Conservation (phyloP, 2,888 invertebrate genomes). For the Lamellibrachia satsuma region DNA sequence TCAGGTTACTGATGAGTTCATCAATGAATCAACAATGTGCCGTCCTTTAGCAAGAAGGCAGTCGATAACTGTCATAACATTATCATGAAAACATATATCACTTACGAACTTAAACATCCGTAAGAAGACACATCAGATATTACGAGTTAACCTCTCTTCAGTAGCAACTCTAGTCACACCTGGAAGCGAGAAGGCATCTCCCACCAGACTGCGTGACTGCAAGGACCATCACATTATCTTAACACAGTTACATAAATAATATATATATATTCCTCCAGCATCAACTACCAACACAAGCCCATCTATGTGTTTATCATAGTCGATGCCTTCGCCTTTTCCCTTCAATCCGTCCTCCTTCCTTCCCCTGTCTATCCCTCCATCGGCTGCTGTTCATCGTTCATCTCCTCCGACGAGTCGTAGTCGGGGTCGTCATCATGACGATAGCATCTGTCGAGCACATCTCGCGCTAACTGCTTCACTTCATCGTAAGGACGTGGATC, state of each 20-base stretch:
- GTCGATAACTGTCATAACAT: background rate
- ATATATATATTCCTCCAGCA: background rate
- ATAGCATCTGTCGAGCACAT: slow-evolving; percentile 34
- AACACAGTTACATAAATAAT: slow-evolving; percentile 6
- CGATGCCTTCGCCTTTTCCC: background rate
- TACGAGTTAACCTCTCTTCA: background rate
- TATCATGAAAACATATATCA: background rate
- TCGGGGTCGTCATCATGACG: background rate
- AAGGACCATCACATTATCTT: background rate
- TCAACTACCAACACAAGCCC: background rate
- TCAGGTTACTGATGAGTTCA: background rate
- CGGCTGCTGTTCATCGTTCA: background rate
- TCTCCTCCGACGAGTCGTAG: slow-evolving; percentile 17
- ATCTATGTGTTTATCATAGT: background rate
- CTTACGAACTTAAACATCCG: background rate
- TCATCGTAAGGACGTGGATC: slow-evolving; percentile 46
- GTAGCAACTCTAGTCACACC: background rate
- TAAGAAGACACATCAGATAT: background rate
- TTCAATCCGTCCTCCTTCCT: background rate
- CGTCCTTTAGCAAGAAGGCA: background rate
- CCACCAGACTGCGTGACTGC: background rate
- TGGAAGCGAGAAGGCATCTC: background rate
- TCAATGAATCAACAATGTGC: background rate
- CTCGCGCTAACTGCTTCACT: slow-evolving; percentile 46
- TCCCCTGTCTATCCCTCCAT: background rate